Evolutionary conservation across 2,797 vertebrate genomes (phyloP), one percentile per base, ranked within the genome.

Genomic region (Danionella dracula): DNA sequence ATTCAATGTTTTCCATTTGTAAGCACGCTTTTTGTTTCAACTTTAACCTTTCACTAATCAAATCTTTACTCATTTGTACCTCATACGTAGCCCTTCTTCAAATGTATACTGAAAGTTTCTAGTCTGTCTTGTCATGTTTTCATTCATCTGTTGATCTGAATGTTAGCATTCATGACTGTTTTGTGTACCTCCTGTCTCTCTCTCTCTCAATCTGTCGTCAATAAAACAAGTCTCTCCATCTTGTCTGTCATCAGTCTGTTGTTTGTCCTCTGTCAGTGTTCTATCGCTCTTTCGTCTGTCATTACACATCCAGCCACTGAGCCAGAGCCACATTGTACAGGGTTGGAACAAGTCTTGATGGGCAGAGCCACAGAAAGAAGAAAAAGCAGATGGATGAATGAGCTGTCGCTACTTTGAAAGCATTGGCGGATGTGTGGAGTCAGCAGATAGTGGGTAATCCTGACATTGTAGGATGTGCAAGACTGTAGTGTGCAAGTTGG

Each of bases 171-270:
- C 21, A 41, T 57, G 34, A 49, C 38, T 53, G 58, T 8, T 35
- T 41, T 65, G 37, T 51, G 48, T 71, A 27, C 11, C 11, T 19
- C 23, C 23, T 35, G 21, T 27, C 10, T 54, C 15, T 50, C 50
- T 63, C 10, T 62, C 1, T 58, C 29, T 19, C 40, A 54, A 54
- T 56, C 20, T 51, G 19, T 65, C 42, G 50, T 20, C 59, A 74
- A 74, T 74, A 70, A 74, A 74, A 61, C 55, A 57, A 58, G 51
- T 57, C 51, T 29, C 23, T 53, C 62, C 49, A 37, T 41, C 34
- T 31, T 48, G 40, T 53, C 66, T 44, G 38, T 74, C 40, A 31
- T 59, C 58, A 16, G 31, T 65, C 51, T 74, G 68, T 74, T 67
- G 53, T 71, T 67, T 54, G 68, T 71, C 68, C 38, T 68, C 27